Evolutionary conservation across 2,888 invertebrate genomes (phyloP), one percentile per base, ranked within the genome.

Genomic region (Zygogramma bicolorata): DNA sequence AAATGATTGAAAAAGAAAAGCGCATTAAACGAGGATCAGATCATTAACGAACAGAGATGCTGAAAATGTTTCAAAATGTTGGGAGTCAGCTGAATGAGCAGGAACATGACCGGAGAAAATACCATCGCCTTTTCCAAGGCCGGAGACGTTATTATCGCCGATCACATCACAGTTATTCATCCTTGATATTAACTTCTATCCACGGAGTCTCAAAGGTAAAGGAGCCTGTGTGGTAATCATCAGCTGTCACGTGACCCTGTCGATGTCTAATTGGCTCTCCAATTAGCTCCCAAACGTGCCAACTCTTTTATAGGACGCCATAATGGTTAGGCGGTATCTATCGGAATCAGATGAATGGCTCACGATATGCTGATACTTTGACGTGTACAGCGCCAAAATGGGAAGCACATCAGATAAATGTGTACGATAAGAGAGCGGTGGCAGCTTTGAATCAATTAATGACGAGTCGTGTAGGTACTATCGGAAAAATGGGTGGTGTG

Each of bases 251-350:
- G 68, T 75, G 72, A 70, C 71, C 58, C 40, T 42, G 60, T 63
- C 68, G 69, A 67, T 66, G 75, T 73, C 73, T 77, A 77, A 77
- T 74, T 72, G 77, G 71, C 66, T 70, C 65, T 70, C 77, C 77
- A 75, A 77, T 77, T 77, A 77, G 77, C 70, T 66, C 42, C 71
- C 59, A 75, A 75, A 77, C 77, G 77, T 75, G 77, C 74, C 65
- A 75, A 73, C 59, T 74, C 73, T 75, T 75, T 77, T 75, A 74
- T 65, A 73, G 74, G 74, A 69, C n/a, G 73, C 71, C 72, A 74
- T 76, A 72, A 76, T 76, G 71, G 72, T 75, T 75, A 72, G 53
- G 68, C 73, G 65, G 69, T 68, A 71, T 71, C 75, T 71, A 71
- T 75, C 73, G 71, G 65, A 70, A 70, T 71, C 69, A 70, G 73